Evolutionary conservation across 2,113 vertebrate genomes (phyloP).

Genomic region (Murina feae): DNA sequence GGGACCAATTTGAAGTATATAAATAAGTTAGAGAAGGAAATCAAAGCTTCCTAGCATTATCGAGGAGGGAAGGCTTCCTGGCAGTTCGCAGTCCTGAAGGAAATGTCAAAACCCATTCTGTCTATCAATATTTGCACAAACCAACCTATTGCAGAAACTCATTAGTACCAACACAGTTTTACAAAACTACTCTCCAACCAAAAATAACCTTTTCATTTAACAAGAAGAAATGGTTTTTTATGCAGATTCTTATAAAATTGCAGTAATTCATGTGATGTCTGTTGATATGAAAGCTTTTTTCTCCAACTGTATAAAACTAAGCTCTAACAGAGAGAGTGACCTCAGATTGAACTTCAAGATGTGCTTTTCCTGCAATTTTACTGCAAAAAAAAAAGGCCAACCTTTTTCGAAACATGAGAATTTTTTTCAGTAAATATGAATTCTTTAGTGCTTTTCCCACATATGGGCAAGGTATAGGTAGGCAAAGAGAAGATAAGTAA

Average conservation of each 20-base stretch:
- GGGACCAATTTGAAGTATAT: neutral
- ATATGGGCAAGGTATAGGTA: neutral
- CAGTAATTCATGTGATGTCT: neutral
- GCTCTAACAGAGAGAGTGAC: neutral
- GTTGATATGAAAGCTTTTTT: neutral
- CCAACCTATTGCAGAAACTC: neutral
- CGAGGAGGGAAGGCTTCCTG: neutral
- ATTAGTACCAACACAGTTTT: neutral
- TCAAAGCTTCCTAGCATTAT: neutral
- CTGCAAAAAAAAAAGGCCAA: neutral
- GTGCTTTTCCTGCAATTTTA: neutral
- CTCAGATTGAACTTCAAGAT: neutral
- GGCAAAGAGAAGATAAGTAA: neutral
- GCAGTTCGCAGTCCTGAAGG: neutral
- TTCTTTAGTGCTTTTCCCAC: neutral
- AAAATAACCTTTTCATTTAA: neutral
- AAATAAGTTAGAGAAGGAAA: neutral
- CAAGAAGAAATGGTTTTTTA: neutral
- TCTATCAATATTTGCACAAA: neutral
- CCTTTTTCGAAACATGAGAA: neutral
- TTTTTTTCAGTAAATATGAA: neutral
- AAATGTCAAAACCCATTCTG: neutral
- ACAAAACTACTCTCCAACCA: neutral
- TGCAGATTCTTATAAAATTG: neutral
- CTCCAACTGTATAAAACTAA: neutral